Conservation (phyloP, 53 echinoderm and acorn worm species). For the Glandiceps talaboti region DNA sequence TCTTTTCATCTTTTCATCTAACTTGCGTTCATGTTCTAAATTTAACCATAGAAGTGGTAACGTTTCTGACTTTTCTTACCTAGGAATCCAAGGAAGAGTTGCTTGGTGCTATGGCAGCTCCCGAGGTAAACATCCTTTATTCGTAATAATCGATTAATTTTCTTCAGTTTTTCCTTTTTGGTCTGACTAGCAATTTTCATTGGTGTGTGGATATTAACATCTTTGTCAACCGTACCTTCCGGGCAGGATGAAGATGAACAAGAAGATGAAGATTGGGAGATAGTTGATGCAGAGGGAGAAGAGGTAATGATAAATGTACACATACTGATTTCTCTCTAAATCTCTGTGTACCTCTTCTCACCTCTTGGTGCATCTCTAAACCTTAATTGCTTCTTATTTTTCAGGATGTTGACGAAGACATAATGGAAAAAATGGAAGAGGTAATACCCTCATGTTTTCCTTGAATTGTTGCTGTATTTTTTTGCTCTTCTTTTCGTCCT, state of each 20-base stretch:
- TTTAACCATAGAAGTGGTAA: no score
- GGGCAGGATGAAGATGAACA: neutral
- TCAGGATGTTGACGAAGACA: conserved; percentile 78
- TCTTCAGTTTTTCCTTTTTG: neutral
- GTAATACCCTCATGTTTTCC: conserved; percentile 6
- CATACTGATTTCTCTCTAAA: no score
- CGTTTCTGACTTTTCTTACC: no score
- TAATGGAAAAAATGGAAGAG: conserved; percentile 80
- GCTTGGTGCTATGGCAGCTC: neutral
- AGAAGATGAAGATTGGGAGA: neutral
- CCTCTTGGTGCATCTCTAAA: neutral
- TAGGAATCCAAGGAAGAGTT: neutral
- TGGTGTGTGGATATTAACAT: neutral
- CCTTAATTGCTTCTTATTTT: neutral
- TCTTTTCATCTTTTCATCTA: no score
- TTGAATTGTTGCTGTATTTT: neutral
- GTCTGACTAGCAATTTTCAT: neutral
- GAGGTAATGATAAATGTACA: neutral
- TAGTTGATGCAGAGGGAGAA: neutral
- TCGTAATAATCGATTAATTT: no score
- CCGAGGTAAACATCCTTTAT: neutral
- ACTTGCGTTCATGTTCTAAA: no score
- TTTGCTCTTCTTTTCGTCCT: neutral
- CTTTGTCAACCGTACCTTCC: neutral
- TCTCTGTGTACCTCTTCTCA: no score